phyloP scores from a whole-genome alignment of 2,888 invertebrate species.

The Apodemia duryi region DNA sequence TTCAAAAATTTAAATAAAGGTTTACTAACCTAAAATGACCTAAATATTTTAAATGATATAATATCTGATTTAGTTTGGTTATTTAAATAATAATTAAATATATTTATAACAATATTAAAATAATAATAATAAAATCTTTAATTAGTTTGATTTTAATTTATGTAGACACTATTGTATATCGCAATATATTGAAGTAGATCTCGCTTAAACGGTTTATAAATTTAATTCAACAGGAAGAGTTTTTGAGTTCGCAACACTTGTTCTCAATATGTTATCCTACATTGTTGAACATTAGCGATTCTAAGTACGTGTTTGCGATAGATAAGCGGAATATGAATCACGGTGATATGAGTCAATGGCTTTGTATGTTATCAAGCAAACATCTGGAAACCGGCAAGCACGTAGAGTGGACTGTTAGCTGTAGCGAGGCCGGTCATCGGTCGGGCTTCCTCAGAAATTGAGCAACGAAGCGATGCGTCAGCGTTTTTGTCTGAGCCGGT shows the following conservation, averaged over 20 bases:
- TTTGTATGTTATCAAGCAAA: constrained; percentile 49
- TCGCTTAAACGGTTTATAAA: too few relatives aligned
- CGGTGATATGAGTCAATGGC: constrained; percentile 51
- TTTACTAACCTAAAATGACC: too few relatives aligned
- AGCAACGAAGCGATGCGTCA: constrained; percentile 55
- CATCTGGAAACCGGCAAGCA: constrained; percentile 48
- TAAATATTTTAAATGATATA: too few relatives aligned
- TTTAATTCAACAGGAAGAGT: neutral
- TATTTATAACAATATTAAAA: too few relatives aligned
- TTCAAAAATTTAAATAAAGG: too few relatives aligned
- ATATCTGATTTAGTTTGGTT: too few relatives aligned
- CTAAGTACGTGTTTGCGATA: constrained; percentile 47
- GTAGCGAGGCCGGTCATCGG: constrained; percentile 31
- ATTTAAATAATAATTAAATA: too few relatives aligned
- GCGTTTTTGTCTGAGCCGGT: constrained; percentile 48
- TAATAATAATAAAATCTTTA: too few relatives aligned
- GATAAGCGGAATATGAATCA: constrained; percentile 60
- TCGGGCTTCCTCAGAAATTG: constrained; percentile 49
- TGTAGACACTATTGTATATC: too few relatives aligned
- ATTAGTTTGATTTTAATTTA: too few relatives aligned
- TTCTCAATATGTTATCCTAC: neutral
- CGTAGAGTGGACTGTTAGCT: constrained; percentile 47
- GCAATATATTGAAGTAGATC: too few relatives aligned
- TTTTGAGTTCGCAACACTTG: neutral
- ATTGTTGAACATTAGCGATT: constrained; percentile 33